Evolutionary conservation across 2,113 vertebrate genomes (phyloP).

Genomic region (Microtus richardsoni): DNA sequence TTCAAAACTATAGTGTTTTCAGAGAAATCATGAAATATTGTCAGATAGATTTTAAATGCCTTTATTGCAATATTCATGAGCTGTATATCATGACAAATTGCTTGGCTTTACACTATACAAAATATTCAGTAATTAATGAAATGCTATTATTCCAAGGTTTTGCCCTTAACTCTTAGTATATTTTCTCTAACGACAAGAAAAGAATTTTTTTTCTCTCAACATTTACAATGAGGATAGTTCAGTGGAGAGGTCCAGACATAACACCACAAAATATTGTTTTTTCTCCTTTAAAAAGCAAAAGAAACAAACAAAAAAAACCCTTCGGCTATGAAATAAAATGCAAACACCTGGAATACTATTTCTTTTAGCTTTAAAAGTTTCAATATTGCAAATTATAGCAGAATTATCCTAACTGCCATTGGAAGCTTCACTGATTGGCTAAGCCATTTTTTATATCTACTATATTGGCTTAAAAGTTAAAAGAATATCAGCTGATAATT

Average conservation of each 20-base stretch:
- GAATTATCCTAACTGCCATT: neutral
- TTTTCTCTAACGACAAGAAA: neutral
- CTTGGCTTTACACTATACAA: neutral
- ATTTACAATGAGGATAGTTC: neutral
- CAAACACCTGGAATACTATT: neutral
- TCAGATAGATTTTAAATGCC: neutral
- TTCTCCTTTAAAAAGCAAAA: neutral
- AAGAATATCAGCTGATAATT: neutral
- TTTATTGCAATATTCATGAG: neutral
- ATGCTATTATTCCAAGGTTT: neutral
- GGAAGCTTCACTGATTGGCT: neutral
- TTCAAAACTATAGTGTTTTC: conserved; percentile 72
- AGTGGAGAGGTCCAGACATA: neutral
- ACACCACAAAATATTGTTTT: neutral
- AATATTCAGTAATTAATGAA: neutral
- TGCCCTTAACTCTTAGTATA: neutral
- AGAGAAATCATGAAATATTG: neutral
- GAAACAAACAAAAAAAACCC: no score
- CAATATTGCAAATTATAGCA: neutral
- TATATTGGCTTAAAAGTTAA: neutral
- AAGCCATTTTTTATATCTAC: neutral
- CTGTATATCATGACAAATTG: neutral
- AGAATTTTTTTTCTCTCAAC: neutral
- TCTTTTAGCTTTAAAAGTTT: neutral
- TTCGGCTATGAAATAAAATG: neutral